Evolutionary conservation across 2,113 vertebrate genomes (phyloP).

Genomic region (Vulpes ferrilata): DNA sequence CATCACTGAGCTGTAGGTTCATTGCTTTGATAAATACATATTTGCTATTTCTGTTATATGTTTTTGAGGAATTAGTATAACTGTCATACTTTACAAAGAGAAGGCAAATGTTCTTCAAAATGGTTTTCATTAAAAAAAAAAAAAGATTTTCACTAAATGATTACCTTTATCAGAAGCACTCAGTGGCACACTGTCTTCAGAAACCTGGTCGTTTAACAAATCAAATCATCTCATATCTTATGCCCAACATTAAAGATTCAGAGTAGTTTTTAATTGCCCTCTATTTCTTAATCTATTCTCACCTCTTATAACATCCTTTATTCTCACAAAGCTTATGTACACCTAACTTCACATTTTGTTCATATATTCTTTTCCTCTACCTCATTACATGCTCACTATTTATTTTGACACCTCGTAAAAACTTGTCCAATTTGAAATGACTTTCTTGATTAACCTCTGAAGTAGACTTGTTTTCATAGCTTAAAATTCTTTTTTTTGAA

Average conservation of each 20-base stretch:
- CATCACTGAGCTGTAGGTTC: neutral
- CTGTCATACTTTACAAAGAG: neutral
- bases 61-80: constrained; percentile 4
- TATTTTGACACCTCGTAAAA: neutral
- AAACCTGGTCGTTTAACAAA: neutral
- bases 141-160: neutral
- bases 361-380: neutral
- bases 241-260: neutral
- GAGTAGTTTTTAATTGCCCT: neutral
- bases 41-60: constrained; percentile 1
- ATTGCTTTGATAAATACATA: constrained; percentile 1
- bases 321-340: neutral
- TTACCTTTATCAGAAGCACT: neutral
- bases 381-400: neutral
- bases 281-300: neutral
- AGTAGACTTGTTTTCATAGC: neutral
- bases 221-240: neutral
- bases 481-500: neutral
- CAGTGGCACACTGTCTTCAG: neutral
- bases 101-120: neutral
- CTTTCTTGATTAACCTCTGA: neutral
- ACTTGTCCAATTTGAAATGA: neutral
- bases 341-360: neutral
- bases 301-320: neutral
- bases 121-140: neutral